Evolutionary conservation across 2,113 vertebrate species (phyloP).

Genomic region (Eudorcas thomsonii): DNA sequence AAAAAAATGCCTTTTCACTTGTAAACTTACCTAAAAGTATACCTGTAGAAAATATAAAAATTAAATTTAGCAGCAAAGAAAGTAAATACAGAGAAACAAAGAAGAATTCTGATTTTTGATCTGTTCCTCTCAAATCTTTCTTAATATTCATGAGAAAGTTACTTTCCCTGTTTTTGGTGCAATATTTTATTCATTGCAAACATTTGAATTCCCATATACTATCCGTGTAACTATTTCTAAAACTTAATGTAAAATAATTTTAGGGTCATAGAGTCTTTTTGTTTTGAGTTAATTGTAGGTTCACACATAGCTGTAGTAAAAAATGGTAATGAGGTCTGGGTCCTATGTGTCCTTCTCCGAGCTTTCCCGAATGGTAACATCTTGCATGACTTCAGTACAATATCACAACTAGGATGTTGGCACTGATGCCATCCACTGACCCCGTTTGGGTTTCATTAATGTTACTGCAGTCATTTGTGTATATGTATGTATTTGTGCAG

Average conservation of each 20-base stretch:
- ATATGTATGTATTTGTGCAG: neutral
- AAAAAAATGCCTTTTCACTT: neutral
- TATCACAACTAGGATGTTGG: neutral
- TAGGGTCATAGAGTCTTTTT: neutral
- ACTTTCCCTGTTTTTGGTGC: neutral
- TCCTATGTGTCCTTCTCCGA: neutral
- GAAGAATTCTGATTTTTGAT: constrained; percentile 31
- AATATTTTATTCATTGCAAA: neutral
- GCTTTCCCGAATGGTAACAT: neutral
- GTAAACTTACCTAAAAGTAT: neutral
- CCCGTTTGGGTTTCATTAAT: neutral
- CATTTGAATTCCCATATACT: neutral
- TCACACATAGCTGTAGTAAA: neutral
- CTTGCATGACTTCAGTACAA: neutral
- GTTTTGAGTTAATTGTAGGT: neutral
- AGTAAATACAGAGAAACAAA: neutral
- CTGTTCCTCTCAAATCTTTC: constrained; percentile 1
- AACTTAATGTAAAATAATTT: neutral
- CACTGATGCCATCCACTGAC: neutral
- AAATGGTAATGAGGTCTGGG: neutral
- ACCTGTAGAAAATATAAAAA: neutral
- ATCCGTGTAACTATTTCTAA: neutral
- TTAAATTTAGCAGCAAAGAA: neutral
- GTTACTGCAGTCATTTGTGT: neutral
- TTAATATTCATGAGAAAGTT: neutral